These are phyloP conservation scores for Panthera leo DNA, from an alignment of 2,113 vertebrate genomes.

Conservation along the genomic window DNA sequence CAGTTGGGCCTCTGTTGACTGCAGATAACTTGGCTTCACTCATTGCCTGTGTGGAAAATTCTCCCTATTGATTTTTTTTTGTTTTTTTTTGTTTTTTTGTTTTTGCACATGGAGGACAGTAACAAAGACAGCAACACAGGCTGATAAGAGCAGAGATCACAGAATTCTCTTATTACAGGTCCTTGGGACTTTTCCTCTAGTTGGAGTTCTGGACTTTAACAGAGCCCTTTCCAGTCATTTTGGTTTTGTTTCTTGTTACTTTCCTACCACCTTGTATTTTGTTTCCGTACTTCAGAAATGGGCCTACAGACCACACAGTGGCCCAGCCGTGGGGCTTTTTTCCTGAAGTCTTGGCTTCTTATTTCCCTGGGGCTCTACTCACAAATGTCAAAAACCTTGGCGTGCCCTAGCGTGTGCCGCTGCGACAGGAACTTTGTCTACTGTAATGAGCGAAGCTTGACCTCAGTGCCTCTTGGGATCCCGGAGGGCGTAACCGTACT, in stretches of 20 bases:
- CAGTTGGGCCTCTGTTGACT: conserved; percentile 7
- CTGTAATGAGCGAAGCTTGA: conserved; percentile 98
- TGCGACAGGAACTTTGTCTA: conserved; percentile 97
- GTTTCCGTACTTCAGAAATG: conserved; percentile 89
- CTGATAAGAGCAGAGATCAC: conserved; percentile 84
- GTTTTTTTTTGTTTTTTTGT: conserved; percentile 42
- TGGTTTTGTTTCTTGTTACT: conserved; percentile 70
- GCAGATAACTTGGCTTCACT: conserved; percentile 78
- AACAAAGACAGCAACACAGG: conserved; percentile 84
- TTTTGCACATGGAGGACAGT: conserved; percentile 86
- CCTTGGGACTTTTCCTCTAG: conserved; percentile 61
- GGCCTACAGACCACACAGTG: conserved; percentile 91
- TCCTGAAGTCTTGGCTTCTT: conserved; percentile 93
- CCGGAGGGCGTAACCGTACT: conserved; percentile 96
- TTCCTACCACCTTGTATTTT: conserved; percentile 67
- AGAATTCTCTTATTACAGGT: conserved; percentile 82
- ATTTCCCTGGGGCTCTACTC: conserved; percentile 92
- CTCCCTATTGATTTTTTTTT: conserved; percentile 61
- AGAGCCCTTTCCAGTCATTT: conserved; percentile 78
- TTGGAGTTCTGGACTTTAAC: conserved; percentile 77
- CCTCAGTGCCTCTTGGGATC: conserved; percentile 99
- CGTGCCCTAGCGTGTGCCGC: conserved; percentile 95
- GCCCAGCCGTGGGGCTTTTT: conserved; percentile 91
- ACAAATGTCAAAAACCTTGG: conserved; percentile 87
- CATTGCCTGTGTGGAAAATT: conserved; percentile 81